These are phyloP conservation scores for Ichneumoninae sp. DNA, from an alignment of 2,888 invertebrate species.

Conservation along the genomic window DNA sequence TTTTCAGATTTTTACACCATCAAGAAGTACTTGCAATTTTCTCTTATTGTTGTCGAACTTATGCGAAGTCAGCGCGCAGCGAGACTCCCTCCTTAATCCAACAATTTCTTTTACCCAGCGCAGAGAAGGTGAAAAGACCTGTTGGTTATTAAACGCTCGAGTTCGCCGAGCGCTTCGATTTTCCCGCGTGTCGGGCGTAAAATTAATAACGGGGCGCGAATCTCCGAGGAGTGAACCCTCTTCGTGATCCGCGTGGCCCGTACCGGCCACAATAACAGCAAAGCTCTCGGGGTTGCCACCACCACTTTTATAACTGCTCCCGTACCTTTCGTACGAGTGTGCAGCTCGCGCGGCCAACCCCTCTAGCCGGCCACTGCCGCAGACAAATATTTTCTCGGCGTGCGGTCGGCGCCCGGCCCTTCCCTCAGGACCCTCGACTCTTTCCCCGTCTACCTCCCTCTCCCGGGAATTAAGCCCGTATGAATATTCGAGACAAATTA, in stretches of 20 bases:
- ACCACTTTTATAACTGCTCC: slow-evolving; percentile 33
- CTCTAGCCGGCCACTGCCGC: slow-evolving; percentile 57
- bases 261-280: slow-evolving; percentile 31
- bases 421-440: slow-evolving; percentile 43
- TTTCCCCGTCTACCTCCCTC: slow-evolving; percentile 33
- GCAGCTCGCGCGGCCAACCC: slow-evolving; percentile 40
- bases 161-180: slow-evolving; percentile 3
- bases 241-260: slow-evolving; percentile 36
- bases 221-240: slow-evolving; percentile 30
- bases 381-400: slow-evolving; percentile 67
- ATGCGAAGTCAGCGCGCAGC: too few species aligned
- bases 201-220: slow-evolving; percentile 55
- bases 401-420: slow-evolving; percentile 68
- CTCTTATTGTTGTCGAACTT: too few species aligned
- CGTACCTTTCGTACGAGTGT: slow-evolving; percentile 43
- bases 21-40: too few species aligned
- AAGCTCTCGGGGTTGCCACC: slow-evolving; percentile 28
- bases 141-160: slow-evolving; percentile 22
- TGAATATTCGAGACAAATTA: slow-evolving; percentile 74
- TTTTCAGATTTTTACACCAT: too few species aligned
- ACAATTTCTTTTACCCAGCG: too few species aligned
- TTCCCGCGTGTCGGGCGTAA: slow-evolving; percentile 29
- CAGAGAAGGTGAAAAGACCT: not conserved
- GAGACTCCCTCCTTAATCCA: too few species aligned
- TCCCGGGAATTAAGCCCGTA: slow-evolving; percentile 65